Evolutionary conservation across 2,888 invertebrate genomes (phyloP), one percentile per base, ranked within the genome.

Genomic region (Dasypogon diadema): DNA sequence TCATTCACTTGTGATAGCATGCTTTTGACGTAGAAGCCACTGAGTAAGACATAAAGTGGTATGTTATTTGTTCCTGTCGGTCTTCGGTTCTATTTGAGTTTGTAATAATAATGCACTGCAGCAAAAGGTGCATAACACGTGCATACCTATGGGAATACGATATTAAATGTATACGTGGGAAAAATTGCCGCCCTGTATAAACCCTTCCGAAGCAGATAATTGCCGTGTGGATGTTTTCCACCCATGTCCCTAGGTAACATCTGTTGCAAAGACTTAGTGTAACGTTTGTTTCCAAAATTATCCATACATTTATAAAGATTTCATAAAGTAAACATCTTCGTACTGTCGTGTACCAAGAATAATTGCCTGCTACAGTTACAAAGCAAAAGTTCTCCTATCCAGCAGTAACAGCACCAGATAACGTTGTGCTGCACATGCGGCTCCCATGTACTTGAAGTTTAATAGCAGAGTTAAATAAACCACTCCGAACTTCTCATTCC

Each of bases 381-480:
- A 34, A 54, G 54, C n/a, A 65, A 42, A 65, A 46, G 34, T 70
- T 18, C 18, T 21, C 34, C 24, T 14, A 51, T 18, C 54, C 70
- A 24, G 1, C 10, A 26, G 30, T 18, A 6, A 54, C 56, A 8
- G 6, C 54, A 21, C 12, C 42, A 1, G 42, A 42, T 70, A 30
- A 24, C n/a, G 70, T 12, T 16, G 70, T 4, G 54, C 54, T 54
- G 54, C 70, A 70, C 54, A 34, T 54, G 51, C n/a, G 18, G 22
- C 10, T 54, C 16, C 18, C 37, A 16, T 70, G 70, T 70, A 34
- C 54, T 54, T 54, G 37, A 30, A 70, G 70, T 70, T 70, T 70
- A 54, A 70, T 70, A 30, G 70, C 54, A 21, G 26, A 54, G 70
- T 70, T 70, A 54, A 70, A 70, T 70, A 70, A 68, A 70, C 70